phyloP scores from a whole-genome alignment of 2,797 vertebrate genomes.

The Helicolenus hilgendorfi region DNA sequence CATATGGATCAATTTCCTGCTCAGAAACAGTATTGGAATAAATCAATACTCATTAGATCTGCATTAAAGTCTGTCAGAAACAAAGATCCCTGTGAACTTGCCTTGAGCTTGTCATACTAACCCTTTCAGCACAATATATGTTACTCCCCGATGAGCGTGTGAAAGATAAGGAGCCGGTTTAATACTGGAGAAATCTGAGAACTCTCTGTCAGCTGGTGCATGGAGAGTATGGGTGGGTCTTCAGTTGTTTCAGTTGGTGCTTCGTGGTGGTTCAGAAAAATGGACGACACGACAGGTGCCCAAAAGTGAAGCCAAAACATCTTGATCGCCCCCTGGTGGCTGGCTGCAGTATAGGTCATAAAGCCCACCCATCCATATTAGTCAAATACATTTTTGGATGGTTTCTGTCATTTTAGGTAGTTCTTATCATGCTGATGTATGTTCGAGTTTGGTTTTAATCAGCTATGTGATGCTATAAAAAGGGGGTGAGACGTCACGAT shows the following conservation, averaged over 20 bases:
- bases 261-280: background rate
- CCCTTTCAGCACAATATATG: conserved; percentile 10
- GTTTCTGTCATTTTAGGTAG: too few relatives aligned
- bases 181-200: conserved; percentile 10
- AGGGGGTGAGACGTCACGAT: too few relatives aligned
- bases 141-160: conserved; percentile 9
- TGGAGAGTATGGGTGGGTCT: background rate
- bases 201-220: background rate
- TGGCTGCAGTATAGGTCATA: too few relatives aligned
- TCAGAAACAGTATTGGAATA: conserved; percentile 41
- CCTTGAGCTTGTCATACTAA: conserved; percentile 9
- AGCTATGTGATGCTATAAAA: too few relatives aligned
- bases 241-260: conserved; percentile 24
- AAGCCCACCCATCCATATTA: too few relatives aligned
- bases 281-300: too few relatives aligned
- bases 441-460: too few relatives aligned
- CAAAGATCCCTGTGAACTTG: conserved; percentile 2
- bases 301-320: too few relatives aligned
- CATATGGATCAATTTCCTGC: conserved; percentile 35
- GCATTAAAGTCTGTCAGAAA: conserved; percentile 39
- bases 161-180: background rate
- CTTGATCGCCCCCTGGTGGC: too few relatives aligned
- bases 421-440: too few relatives aligned
- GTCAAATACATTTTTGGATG: too few relatives aligned
- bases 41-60: conserved; percentile 69